A percentile compares a stretch with the other conserved stretches of the same genome.
These are phyloP conservation scores for Apamea sordens DNA, from an alignment of 2,888 invertebrate genomes.

Conservation along the genomic window DNA sequence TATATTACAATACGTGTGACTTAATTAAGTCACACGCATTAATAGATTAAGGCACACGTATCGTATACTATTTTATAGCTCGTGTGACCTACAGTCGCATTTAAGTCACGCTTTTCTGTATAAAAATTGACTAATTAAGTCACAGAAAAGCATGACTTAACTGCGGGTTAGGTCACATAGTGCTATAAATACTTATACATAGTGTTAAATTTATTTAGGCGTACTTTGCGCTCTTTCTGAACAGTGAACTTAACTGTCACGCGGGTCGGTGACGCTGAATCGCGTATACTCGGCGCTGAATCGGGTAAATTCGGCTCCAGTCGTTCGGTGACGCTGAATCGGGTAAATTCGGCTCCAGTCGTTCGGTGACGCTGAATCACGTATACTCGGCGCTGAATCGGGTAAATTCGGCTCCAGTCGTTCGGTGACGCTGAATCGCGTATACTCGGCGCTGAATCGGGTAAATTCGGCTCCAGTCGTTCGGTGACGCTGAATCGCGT, in stretches of 20 bases:
- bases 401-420: background rate
- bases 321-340: background rate
- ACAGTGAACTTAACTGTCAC: background rate
- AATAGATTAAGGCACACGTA: background rate
- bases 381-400: background rate
- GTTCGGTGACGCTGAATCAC: background rate
- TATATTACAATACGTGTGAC: background rate
- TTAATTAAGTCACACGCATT: background rate
- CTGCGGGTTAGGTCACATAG: background rate
- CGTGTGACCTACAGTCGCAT: background rate
- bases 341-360: background rate
- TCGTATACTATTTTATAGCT: background rate
- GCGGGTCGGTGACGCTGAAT: background rate
- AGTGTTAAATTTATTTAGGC: background rate
- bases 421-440: background rate
- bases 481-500: background rate
- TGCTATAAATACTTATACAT: background rate
- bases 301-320: background rate
- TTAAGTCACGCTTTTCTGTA: background rate
- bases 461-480: no score
- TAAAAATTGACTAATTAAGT: background rate
- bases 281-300: background rate
- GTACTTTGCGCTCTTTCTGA: background rate
- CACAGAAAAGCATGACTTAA: background rate
- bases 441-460: background rate